These are phyloP conservation scores for Leptopilina boulardi DNA, from an alignment of 1,140 invertebrate genomes.

Conservation along the genomic window DNA sequence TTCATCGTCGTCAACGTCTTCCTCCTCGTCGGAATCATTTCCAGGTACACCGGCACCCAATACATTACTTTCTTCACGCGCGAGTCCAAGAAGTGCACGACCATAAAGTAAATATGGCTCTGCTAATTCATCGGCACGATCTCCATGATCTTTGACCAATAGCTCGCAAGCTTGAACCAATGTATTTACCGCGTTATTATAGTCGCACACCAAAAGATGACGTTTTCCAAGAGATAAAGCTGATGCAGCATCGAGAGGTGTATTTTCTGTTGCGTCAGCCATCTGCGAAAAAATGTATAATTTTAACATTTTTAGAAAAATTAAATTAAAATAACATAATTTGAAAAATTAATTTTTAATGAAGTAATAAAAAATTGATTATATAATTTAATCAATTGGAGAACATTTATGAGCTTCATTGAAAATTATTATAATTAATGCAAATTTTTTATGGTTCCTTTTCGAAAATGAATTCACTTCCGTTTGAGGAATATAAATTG, in stretches of 20 bases:
- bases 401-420: too few species aligned
- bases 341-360: too few species aligned
- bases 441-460: neutral
- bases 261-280: conserved; percentile 76
- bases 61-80: conserved; percentile 87
- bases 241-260: conserved; percentile 75
- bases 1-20: conserved; percentile 76
- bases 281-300: conserved; percentile 72
- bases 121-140: conserved; percentile 85
- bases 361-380: too few species aligned
- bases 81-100: conserved; percentile 87
- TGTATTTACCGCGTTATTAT: conserved; percentile 83
- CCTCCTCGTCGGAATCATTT: conserved; percentile 75
- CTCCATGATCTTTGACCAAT: conserved; percentile 83
- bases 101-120: conserved; percentile 90
- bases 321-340: too few species aligned
- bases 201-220: conserved; percentile 88
- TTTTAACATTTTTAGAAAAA: neutral
- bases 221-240: conserved; percentile 84
- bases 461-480: too few species aligned
- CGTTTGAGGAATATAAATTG: neutral
- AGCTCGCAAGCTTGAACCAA: conserved; percentile 86
- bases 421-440: too few species aligned
- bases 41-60: conserved; percentile 84
- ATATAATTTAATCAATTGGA: too few species aligned